Evolutionary conservation across 2,888 invertebrate genomes (phyloP).

Genomic region (Epinotia ramella): DNA sequence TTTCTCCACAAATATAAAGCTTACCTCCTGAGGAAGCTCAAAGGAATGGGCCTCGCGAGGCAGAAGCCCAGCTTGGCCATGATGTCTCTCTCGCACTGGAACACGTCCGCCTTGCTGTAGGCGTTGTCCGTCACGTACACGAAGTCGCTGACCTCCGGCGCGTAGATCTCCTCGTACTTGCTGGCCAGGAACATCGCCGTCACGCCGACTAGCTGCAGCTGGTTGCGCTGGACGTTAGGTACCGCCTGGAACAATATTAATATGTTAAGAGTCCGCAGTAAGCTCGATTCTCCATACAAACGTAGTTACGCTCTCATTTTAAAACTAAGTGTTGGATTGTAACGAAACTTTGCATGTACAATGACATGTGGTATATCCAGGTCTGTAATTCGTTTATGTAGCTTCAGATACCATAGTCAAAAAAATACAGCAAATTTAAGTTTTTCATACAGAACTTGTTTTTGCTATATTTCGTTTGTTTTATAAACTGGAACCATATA

Average conservation of each 20-base stretch:
- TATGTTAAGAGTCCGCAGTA: too few relatives aligned
- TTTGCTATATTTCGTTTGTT: too few relatives aligned
- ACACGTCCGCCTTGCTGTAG: slow-evolving; percentile 91
- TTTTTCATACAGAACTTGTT: too few relatives aligned
- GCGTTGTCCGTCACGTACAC: slow-evolving; percentile 96
- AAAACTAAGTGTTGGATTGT: too few relatives aligned
- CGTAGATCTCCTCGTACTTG: slow-evolving; percentile 97
- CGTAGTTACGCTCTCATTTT: too few relatives aligned
- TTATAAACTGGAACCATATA: too few relatives aligned
- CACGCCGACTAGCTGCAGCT: slow-evolving; percentile 95
- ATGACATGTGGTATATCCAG: too few relatives aligned
- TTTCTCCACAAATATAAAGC: slow-evolving; percentile 16
- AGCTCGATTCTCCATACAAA: too few relatives aligned
- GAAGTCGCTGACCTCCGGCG: slow-evolving; percentile 95
- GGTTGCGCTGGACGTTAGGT: slow-evolving; percentile 87
- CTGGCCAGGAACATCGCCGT: slow-evolving; percentile 95
- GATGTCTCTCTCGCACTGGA: slow-evolving; percentile 93
- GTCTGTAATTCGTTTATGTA: too few relatives aligned
- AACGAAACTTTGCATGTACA: too few relatives aligned
- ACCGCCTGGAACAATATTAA: slow-evolving; percentile 77
- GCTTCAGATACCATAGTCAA: too few relatives aligned
- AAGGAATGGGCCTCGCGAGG: slow-evolving; percentile 93
- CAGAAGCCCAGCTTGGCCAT: slow-evolving; percentile 91
- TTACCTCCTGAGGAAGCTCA: slow-evolving; percentile 95
- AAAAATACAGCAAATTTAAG: too few relatives aligned